phyloP scores from a whole-genome alignment of 2,797 vertebrate species.

The Hafferia zeledoni region DNA sequence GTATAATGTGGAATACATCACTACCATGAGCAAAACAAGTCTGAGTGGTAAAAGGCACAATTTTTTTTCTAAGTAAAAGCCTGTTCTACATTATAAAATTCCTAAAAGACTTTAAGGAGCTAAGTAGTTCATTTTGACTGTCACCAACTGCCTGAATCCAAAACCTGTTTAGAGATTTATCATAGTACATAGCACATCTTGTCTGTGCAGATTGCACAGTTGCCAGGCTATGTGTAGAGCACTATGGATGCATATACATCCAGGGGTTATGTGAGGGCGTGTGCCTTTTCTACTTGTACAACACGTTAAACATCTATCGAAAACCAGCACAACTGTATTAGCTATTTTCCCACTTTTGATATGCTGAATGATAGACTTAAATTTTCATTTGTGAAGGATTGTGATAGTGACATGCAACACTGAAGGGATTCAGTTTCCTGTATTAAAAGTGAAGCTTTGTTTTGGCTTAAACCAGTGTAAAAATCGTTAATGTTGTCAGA shows the following conservation, averaged over 20 bases:
- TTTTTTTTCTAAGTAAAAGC: neutral
- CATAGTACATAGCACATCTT: neutral
- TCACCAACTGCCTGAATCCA: neutral
- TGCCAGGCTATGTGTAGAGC: neutral
- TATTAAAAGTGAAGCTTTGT: neutral
- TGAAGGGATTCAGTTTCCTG: neutral
- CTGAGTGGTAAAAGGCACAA: neutral
- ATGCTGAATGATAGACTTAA: neutral
- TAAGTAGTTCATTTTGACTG: neutral
- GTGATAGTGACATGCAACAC: fast-evolving
- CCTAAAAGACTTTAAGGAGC: neutral
- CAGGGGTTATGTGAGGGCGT: neutral
- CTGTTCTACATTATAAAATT: neutral
- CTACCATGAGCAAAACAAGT: neutral
- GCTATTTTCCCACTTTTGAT: neutral
- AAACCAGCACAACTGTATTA: neutral
- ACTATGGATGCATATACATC: neutral
- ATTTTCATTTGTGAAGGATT: neutral
- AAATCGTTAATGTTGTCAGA: neutral
- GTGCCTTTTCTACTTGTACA: neutral
- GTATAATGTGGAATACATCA: neutral
- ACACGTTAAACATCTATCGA: neutral
- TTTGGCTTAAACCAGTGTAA: neutral
- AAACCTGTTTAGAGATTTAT: neutral
- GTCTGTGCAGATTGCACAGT: neutral